Evolutionary conservation across 2,113 vertebrate genomes (phyloP).

Genomic region (Propithecus coquereli): DNA sequence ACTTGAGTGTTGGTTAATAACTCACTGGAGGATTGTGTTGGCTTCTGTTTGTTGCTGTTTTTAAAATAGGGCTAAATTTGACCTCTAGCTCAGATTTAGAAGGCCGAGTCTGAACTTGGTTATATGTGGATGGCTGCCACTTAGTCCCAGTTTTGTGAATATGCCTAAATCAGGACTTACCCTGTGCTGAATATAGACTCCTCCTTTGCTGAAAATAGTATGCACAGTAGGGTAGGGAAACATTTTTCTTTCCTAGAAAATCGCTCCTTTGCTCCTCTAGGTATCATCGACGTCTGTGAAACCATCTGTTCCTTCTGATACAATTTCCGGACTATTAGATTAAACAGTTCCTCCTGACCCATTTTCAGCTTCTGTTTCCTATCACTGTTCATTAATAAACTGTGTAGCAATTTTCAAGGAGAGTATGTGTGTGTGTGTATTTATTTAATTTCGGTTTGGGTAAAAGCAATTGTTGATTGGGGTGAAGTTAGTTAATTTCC

Average conservation of each 20-base stretch:
- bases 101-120: neutral
- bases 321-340: conserved; percentile 65
- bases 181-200: conserved; percentile 18
- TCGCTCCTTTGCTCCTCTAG: conserved; percentile 41
- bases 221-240: neutral
- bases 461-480: conserved; percentile 55
- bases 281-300: conserved; percentile 40
- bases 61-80: neutral
- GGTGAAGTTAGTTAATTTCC: conserved; percentile 71
- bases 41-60: neutral
- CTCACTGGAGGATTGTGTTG: neutral
- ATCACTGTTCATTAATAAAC: conserved; percentile 58
- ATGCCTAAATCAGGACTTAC: neutral
- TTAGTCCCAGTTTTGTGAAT: neutral
- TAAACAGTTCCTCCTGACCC: conserved; percentile 65
- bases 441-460: conserved; percentile 69
- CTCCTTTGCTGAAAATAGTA: conserved; percentile 41
- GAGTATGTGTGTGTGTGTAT: conserved; percentile 17
- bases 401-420: conserved; percentile 9
- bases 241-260: conserved; percentile 63
- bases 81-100: conserved; percentile 29
- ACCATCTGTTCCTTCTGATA: conserved; percentile 44
- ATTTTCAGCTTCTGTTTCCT: conserved; percentile 70
- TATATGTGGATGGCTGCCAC: neutral
- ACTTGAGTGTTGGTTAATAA: neutral